Percentiles rank a stretch among this genome's conserved stretches.
These are phyloP conservation scores for Tribolium castaneum DNA, from an alignment of 1,140 invertebrate genomes.

Conservation along the genomic window DNA sequence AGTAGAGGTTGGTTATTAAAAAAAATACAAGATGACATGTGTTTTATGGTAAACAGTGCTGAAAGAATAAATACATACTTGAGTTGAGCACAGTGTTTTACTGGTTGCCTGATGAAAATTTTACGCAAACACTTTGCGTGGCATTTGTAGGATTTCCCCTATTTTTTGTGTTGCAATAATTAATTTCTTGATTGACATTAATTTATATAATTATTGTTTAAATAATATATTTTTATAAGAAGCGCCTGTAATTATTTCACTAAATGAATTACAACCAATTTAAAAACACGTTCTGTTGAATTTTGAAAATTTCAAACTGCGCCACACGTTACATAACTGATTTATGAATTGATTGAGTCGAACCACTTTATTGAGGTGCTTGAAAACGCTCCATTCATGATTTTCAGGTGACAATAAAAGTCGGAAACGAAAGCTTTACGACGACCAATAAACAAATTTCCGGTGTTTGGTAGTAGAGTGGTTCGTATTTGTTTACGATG, in stretches of 20 bases:
- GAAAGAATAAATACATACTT: neutral
- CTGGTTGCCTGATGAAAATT: constrained; percentile 7
- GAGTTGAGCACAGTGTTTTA: neutral
- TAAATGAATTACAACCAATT: neutral
- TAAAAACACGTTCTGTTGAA: neutral
- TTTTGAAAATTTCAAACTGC: neutral
- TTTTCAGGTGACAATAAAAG: constrained; percentile 10
- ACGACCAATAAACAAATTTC: neutral
- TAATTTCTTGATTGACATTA: constrained; percentile 12
- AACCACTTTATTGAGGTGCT: neutral
- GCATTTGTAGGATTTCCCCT: neutral
- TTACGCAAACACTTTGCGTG: neutral
- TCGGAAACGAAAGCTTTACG: neutral
- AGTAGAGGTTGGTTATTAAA: neutral
- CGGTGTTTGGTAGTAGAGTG: constrained; percentile 5
- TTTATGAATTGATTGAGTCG: neutral
- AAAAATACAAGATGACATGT: neutral
- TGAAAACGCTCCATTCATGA: neutral
- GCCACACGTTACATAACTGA: neutral
- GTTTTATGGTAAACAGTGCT: neutral
- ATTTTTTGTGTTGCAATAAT: neutral
- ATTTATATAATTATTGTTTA: constrained; percentile 11
- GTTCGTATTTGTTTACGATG: neutral
- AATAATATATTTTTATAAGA: constrained; percentile 27
- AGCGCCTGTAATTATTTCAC: neutral